Evolutionary conservation across 1,140 invertebrate genomes (phyloP), one percentile per base, ranked within the genome.

Genomic region (Scaptomyza graminum): DNA sequence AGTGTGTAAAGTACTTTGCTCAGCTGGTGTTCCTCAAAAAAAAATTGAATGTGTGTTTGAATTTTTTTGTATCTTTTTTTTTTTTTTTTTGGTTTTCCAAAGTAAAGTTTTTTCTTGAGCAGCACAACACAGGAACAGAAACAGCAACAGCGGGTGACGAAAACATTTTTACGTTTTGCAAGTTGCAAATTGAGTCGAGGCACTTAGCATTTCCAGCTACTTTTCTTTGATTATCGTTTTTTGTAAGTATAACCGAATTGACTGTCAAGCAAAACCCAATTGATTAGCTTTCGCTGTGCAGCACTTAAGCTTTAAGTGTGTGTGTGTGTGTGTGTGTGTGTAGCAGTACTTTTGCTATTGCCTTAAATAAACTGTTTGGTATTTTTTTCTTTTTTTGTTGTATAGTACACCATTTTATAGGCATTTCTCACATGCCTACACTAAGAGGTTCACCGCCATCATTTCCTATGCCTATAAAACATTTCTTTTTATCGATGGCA

Each of bases 401-500:
- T 15, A 31, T 22, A 22, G 18, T 22, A 4, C 28, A 31, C 34
- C 64, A 67, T 47, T 61, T 73, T 50, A 55, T 73, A 68, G 56
- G 55, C 70, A 73, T 55, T 61, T 68, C 56, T 39, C 25, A 55
- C 49, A 68, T 44, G 64, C 22, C 37, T 15, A 34, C 31, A 34
- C 31, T 34, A 44, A 44, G 50, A 16, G 44, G 28, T n/a, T 34
- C 15, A 12, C 57, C 43, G 11, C 37, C 25, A 3, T 59, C 44
- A 46, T 47, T 39, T 61, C 46, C 46, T 37, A 22, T 49, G 39
- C 15, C 43, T 56, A 62, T 74, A 73, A 73, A 73, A 66, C 61
- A 55, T 62, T 69, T 66, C 50, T 47, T 44, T 56, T 67, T 65
- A 68, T 83, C 62, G 71, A 57, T 59, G 75, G 71, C 76, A 56